Conservation (phyloP, 2,888 invertebrate species). For the Epistrophe grossulariae region DNA sequence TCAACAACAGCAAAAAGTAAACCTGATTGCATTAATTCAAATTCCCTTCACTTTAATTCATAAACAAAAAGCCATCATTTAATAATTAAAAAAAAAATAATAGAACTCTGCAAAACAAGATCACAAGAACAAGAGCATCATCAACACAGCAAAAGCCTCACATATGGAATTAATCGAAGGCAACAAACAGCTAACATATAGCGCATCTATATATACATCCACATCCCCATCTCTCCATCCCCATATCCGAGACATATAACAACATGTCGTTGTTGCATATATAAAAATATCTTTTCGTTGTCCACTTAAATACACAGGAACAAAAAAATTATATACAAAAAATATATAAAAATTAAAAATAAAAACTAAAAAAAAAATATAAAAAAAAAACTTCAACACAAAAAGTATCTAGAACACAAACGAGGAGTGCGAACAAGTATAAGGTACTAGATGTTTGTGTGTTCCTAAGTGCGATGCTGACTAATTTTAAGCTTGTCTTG, state of each 20-base stretch:
- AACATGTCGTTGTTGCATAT: slow-evolving; percentile 55
- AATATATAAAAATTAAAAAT: slow-evolving; percentile 4
- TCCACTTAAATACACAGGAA: slow-evolving; percentile 50
- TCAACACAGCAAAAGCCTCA: slow-evolving; percentile 28
- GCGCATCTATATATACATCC: background rate
- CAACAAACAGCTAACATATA: slow-evolving; percentile 25
- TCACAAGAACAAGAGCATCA: slow-evolving; percentile 45
- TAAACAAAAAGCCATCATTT: slow-evolving; percentile 63
- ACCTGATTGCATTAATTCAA: slow-evolving; percentile 72
- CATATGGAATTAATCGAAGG: slow-evolving; percentile 27
- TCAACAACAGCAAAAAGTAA: slow-evolving; percentile 17
- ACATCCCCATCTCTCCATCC: background rate
- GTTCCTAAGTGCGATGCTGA: slow-evolving; percentile 72
- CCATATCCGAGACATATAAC: background rate
- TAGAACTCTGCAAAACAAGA: slow-evolving; percentile 52
- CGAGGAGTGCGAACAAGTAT: slow-evolving; percentile 68
- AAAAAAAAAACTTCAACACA: background rate
- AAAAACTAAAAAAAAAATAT: background rate
- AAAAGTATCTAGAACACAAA: slow-evolving; percentile 37
- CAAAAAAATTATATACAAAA: slow-evolving; percentile 19
- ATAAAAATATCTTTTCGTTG: slow-evolving; percentile 63
- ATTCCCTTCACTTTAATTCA: slow-evolving; percentile 72
- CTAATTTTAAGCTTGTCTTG: slow-evolving; percentile 76
- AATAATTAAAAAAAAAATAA: slow-evolving; percentile 15
- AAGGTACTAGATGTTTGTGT: slow-evolving; percentile 54